Evolutionary conservation across 2,113 vertebrate species (phyloP).

Genomic region (Amblyopsis rosae): DNA sequence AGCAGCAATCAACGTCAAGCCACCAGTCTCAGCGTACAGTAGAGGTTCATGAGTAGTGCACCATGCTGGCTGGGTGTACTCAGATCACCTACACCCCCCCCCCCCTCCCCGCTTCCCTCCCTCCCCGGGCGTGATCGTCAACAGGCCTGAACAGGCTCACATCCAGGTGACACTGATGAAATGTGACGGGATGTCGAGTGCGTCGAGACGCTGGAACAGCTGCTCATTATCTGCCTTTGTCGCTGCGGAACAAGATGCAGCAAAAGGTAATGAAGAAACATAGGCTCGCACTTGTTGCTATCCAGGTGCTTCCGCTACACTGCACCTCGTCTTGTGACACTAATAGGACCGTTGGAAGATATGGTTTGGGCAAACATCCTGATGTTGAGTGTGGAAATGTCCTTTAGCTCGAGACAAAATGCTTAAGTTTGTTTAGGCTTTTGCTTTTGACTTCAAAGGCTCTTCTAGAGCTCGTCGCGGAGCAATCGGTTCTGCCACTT

Average conservation of each 20-base stretch:
- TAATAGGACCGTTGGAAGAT: slow-evolving; percentile 41
- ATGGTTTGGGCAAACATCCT: background rate
- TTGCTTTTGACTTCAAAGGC: background rate
- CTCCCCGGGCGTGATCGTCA: slow-evolving; percentile 32
- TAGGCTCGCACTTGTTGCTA: slow-evolving; percentile 42
- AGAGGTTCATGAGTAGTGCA: slow-evolving; percentile 2
- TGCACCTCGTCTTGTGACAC: slow-evolving; percentile 28
- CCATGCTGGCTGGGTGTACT: slow-evolving; percentile 4
- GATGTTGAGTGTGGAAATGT: background rate
- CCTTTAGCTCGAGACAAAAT: background rate
- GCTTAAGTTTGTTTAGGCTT: background rate
- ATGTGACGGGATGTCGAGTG: slow-evolving; percentile 50
- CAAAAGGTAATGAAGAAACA: slow-evolving; percentile 62
- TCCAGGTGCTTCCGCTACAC: slow-evolving; percentile 40
- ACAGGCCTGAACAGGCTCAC: slow-evolving; percentile 35
- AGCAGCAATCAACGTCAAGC: background rate
- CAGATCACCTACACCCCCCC: slow-evolving; percentile 11
- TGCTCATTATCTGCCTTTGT: slow-evolving; percentile 65
- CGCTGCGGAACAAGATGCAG: slow-evolving; percentile 36
- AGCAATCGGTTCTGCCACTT: slow-evolving; percentile 79
- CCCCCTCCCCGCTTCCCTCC: too few relatives aligned
- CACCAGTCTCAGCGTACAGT: background rate
- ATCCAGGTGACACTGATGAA: slow-evolving; percentile 55
- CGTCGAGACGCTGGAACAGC: slow-evolving; percentile 51
- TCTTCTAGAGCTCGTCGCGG: slow-evolving; percentile 85